Evolutionary conservation across 2,888 invertebrate species (phyloP), one percentile per base, ranked within the genome.

Genomic region (Pristionchus arcanus): DNA sequence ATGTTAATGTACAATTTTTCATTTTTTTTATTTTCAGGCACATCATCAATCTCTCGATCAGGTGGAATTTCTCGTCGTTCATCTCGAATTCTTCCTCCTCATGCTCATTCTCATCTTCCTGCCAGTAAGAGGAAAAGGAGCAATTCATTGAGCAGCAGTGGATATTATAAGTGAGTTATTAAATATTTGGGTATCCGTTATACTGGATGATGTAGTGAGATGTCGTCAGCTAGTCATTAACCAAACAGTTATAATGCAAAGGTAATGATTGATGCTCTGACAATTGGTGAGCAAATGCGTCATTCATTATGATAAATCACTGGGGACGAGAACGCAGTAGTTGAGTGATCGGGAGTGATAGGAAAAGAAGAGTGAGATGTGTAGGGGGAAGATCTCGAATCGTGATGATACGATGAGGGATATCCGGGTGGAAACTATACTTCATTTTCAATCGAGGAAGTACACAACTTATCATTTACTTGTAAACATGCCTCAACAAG

Each of bases 41-140:
- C 77, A 2, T 77, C 77, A 7, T 59, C 63, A 4, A 53, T 34
- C 21, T 28, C n/a, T 87, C 87, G 87, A 37, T 87, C 87, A 15
- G 87, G 87, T 28, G 87, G 87, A n/a, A 68, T 87, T 25, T 87
- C 87, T 87, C 87, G 87, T 68, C 87, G 87, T 16, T 66, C 66
- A 25, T 87, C 87, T 31, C 87, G 87, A 21, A 87, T 87, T 66
- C 87, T 87, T 37, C 87, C 87, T 25, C 87, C 34, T 68, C 87
- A 87, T 2, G 9, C 28, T 55, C 55, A 53, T n/a, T 53, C 84
- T 28, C 55, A 77, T 77, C 77, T 77, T 28, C 77, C 84, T 11
- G 84, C 84, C 11, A 84, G 84, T 31, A 84, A 84, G 21, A 53
- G 84, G 83, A 84, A 84, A 28, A 53, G 84, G 25, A 55, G 55